Conservation (phyloP, 2,113 vertebrate genomes). For the Zosterops lateralis region DNA sequence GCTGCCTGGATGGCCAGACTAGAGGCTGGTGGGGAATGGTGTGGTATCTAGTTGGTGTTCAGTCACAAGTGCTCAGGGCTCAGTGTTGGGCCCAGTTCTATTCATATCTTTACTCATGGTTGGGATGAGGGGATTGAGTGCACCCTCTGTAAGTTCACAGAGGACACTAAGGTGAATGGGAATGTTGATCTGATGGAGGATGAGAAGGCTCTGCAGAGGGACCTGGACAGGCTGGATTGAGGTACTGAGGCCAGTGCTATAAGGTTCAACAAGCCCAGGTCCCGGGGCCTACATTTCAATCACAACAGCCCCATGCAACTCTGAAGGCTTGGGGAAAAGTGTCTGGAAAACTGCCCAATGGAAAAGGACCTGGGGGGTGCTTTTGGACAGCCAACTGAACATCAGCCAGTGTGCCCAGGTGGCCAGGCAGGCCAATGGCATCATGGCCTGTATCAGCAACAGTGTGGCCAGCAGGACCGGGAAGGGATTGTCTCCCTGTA, state of each 20-base stretch:
- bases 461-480: background rate
- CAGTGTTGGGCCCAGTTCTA: background rate
- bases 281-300: accelerated
- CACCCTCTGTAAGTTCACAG: background rate
- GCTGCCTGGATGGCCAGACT: background rate
- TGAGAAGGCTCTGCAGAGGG: background rate
- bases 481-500: background rate
- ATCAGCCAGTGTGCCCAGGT: background rate
- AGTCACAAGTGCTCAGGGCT: background rate
- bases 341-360: background rate
- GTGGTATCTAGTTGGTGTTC: accelerated
- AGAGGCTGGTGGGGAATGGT: background rate
- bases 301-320: accelerated
- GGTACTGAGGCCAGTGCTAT: background rate
- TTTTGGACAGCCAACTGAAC: background rate
- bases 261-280: accelerated
- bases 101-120: background rate
- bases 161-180: background rate
- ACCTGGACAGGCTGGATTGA: accelerated
- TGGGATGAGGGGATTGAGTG: accelerated
- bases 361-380: background rate
- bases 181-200: background rate
- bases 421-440: background rate
- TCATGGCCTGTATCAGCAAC: background rate
- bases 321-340: background rate